These are phyloP conservation scores for Sebastes melanostomus DNA, from an alignment of 2,797 vertebrate genomes.

Conservation along the genomic window DNA sequence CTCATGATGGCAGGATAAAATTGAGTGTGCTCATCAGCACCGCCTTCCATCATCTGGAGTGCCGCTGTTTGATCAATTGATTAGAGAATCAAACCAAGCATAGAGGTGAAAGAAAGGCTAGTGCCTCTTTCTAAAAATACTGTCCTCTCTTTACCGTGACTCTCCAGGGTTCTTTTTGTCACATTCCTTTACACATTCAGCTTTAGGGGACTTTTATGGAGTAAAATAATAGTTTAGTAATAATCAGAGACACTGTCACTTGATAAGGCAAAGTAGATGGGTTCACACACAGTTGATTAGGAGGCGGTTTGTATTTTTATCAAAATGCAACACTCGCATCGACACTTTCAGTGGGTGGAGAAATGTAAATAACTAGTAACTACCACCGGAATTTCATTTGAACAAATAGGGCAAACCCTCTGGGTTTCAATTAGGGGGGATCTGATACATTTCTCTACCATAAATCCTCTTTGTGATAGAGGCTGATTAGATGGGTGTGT, in stretches of 20 bases:
- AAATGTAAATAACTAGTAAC: constrained; percentile 38
- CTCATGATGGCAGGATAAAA: constrained; percentile 61
- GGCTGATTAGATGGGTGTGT: constrained; percentile 13
- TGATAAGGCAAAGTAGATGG: not conserved
- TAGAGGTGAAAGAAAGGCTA: constrained; percentile 55
- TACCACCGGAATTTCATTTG: constrained; percentile 24
- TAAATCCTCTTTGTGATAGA: constrained; percentile 1
- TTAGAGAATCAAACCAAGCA: constrained; percentile 69
- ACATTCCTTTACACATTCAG: not conserved
- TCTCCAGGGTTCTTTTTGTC: constrained; percentile 5
- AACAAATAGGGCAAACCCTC: constrained; percentile 31
- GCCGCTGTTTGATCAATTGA: constrained; percentile 73
- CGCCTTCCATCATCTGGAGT: constrained; percentile 68
- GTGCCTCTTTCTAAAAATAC: constrained; percentile 58
- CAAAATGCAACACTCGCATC: not conserved
- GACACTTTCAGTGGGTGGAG: constrained; percentile 7
- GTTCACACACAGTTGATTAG: not conserved
- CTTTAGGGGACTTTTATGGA: not conserved
- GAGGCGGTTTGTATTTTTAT: not conserved
- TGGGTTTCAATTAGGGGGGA: constrained; percentile 22
- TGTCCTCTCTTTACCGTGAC: not conserved
- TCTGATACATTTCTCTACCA: constrained; percentile 3
- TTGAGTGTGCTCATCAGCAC: constrained; percentile 65
- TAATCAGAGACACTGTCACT: not conserved
- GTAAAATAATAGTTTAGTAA: not conserved